Evolutionary conservation across 64 coral and sea anemone species (phyloP).

Genomic region (Montipora sp.): DNA sequence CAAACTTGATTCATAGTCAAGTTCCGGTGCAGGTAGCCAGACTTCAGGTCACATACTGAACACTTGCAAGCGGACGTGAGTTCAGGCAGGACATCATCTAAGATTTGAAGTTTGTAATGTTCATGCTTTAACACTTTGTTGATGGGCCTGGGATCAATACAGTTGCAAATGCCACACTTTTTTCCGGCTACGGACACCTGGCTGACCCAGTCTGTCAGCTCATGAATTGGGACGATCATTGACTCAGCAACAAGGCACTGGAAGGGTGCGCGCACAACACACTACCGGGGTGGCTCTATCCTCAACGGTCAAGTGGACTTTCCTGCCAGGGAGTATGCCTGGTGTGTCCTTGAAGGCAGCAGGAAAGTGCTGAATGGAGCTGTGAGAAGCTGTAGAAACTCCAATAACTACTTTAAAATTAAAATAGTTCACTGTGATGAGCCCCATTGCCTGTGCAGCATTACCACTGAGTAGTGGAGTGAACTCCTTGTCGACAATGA

Average conservation of each 20-base stretch:
- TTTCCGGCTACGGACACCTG: slow-evolving; percentile 18
- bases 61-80: not conserved
- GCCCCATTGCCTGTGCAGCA: slow-evolving; percentile 12
- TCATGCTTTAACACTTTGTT: slow-evolving; percentile 26
- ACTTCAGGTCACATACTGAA: slow-evolving; percentile 25
- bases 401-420: slow-evolving; percentile 30
- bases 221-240: slow-evolving; percentile 3
- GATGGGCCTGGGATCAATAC: not conserved
- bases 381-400: not conserved
- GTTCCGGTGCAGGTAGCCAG: slow-evolving; percentile 35
- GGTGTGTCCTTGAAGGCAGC: slow-evolving; percentile 48
- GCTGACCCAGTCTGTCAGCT: slow-evolving; percentile 8
- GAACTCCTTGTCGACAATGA: slow-evolving; percentile 44
- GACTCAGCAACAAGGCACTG: not conserved
- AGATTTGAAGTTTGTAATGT: not conserved
- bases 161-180: not conserved
- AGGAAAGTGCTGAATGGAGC: slow-evolving; percentile 19
- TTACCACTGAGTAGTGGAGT: slow-evolving; percentile 36
- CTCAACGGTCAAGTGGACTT: slow-evolving; percentile 23
- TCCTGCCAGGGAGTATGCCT: slow-evolving; percentile 21
- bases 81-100: slow-evolving; percentile 29
- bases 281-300: not conserved
- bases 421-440: slow-evolving; percentile 28
- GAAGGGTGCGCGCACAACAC: not conserved
- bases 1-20: slow-evolving; percentile 23